Evolutionary conservation across 2,888 invertebrate species (phyloP).

Genomic region (Pseudococcus jackbeardsleyi): DNA sequence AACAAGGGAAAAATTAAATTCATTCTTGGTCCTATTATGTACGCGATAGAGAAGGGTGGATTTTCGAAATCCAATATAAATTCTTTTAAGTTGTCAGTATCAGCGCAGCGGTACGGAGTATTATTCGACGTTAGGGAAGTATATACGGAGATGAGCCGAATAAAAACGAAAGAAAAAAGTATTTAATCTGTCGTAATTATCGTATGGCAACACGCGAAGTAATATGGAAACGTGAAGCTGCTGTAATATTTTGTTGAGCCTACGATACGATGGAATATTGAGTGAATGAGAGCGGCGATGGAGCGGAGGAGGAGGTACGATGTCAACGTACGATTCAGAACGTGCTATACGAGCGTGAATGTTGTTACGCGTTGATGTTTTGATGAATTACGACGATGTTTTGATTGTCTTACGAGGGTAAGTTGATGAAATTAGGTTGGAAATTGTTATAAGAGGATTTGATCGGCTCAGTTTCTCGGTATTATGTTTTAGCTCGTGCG

Average conservation of each 20-base stretch:
- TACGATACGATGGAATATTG: too few relatives aligned
- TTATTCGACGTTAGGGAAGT: background rate
- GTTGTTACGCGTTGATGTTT: too few relatives aligned
- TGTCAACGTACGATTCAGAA: background rate
- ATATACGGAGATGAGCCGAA: background rate
- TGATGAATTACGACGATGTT: background rate
- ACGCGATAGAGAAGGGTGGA: background rate
- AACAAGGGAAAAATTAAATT: conserved; percentile 28
- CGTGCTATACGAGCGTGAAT: too few relatives aligned
- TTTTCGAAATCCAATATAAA: conserved; percentile 7
- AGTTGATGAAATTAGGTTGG: background rate
- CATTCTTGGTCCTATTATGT: background rate
- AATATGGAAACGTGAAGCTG: background rate
- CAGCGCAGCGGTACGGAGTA: background rate
- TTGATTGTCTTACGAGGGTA: background rate
- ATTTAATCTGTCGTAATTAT: background rate
- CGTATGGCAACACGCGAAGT: too few relatives aligned
- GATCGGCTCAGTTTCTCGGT: background rate
- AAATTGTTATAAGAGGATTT: background rate
- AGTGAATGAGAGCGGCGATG: background rate
- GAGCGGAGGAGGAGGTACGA: background rate
- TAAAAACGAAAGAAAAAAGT: background rate
- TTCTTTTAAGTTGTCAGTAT: background rate
- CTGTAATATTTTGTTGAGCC: background rate
- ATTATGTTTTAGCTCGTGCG: background rate